phyloP scores from a whole-genome alignment of 2,888 invertebrate species.

The Nudaria mundana region DNA sequence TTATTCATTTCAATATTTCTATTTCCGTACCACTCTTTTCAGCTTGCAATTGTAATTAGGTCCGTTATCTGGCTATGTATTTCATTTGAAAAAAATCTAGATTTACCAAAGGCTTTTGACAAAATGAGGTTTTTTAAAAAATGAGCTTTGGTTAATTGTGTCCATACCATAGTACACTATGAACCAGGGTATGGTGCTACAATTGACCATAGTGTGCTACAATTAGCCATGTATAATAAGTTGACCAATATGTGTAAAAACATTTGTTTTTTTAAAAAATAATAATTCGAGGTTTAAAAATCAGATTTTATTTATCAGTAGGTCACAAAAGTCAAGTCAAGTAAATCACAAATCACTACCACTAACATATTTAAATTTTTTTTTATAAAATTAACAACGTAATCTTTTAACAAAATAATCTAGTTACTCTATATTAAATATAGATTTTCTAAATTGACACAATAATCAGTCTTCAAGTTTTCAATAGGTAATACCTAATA shows the following conservation, averaged over 20 bases:
- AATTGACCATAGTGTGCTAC: slow-evolving; percentile 4
- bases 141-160: slow-evolving; percentile 6
- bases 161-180: slow-evolving; percentile 5
- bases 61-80: not conserved
- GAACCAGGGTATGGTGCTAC: slow-evolving; percentile 1
- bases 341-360: not conserved
- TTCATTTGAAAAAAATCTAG: too few relatives aligned
- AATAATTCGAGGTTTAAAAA: not conserved
- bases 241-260: not conserved
- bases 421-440: not conserved
- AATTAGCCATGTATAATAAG: not conserved
- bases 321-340: not conserved
- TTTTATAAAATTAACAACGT: not conserved
- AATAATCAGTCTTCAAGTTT: too few relatives aligned
- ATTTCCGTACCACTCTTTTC: too few relatives aligned
- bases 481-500: too few relatives aligned
- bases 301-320: not conserved
- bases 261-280: not conserved
- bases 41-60: not conserved
- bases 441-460: not conserved
- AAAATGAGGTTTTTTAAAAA: not conserved
- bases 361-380: not conserved
- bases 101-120: not conserved
- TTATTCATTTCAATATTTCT: too few relatives aligned
- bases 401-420: slow-evolving; percentile 3